Conservation (phyloP, 2,888 invertebrate species). For the Nemapogon koenigi region DNA sequence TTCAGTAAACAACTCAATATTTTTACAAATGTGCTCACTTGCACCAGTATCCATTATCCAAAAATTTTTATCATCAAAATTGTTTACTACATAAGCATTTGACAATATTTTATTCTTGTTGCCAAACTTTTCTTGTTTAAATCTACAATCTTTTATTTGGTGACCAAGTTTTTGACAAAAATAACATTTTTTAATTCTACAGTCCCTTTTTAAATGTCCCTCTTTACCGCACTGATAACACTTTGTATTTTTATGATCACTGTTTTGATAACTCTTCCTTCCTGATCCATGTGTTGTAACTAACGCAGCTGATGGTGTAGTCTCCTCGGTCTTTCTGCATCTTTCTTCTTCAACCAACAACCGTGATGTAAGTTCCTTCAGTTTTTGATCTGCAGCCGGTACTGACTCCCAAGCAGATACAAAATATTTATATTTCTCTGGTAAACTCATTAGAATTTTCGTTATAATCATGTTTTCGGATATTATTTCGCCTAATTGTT, state of each 20-base stretch:
- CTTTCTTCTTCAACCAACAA: slow-evolving; percentile 19
- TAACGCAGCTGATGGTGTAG: slow-evolving; percentile 9
- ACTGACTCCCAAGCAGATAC: slow-evolving; percentile 21
- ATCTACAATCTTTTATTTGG: background rate
- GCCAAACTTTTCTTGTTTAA: too few species aligned
- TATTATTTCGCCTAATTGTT: slow-evolving; percentile 10
- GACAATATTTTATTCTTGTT: background rate
- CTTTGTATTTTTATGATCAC: slow-evolving; percentile 4
- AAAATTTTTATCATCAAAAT: background rate
- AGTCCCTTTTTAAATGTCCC: slow-evolving; percentile 11
- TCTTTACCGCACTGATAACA: slow-evolving; percentile 17
- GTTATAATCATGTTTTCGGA: slow-evolving; percentile 14
- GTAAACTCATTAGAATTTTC: slow-evolving; percentile 17
- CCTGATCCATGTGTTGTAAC: background rate
- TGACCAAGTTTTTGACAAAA: background rate
- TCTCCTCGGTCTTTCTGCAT: slow-evolving; percentile 11
- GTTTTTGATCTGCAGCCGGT: slow-evolving; percentile 17
- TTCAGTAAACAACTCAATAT: background rate
- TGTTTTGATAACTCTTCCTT: slow-evolving; percentile 1
- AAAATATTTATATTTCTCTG: slow-evolving; percentile 17
- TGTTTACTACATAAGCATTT: background rate
- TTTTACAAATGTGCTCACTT: background rate
- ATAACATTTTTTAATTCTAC: background rate
- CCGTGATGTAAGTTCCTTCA: slow-evolving; percentile 19
- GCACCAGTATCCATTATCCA: background rate